Conservation (phyloP, 2,113 vertebrate genomes). For the Actenoides lindsayi region DNA sequence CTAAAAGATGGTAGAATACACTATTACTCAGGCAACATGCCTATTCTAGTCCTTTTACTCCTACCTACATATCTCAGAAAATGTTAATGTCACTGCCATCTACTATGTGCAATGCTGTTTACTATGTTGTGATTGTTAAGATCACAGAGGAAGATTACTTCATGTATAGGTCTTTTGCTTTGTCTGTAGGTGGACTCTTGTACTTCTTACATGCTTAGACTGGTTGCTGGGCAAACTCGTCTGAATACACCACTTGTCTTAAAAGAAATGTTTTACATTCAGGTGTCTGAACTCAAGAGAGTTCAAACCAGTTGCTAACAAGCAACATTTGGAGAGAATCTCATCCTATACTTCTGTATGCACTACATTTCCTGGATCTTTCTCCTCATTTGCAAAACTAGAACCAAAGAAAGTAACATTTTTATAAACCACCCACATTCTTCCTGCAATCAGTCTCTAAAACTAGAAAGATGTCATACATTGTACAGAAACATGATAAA, state of each 20-base stretch:
- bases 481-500: not conserved
- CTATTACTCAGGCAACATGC: fast-evolving
- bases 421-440: not conserved
- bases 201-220: not conserved
- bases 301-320: not conserved
- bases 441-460: not conserved
- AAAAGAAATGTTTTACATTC: not conserved
- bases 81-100: not conserved
- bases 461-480: not conserved
- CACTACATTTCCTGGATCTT: not conserved
- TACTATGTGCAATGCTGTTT: not conserved
- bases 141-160: not conserved
- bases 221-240: not conserved
- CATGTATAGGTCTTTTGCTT: not conserved
- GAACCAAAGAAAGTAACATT: not conserved
- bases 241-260: not conserved
- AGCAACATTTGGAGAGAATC: not conserved
- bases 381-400: not conserved
- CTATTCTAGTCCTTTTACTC: not conserved
- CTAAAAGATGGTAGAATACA: not conserved
- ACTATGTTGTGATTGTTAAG: not conserved
- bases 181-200: not conserved
- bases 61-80: not conserved
- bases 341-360: not conserved
- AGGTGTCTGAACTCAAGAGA: not conserved